Evolutionary conservation across 2,888 invertebrate species (phyloP), one percentile per base, ranked within the genome.

Genomic region (Drosophila fulvimacula): DNA sequence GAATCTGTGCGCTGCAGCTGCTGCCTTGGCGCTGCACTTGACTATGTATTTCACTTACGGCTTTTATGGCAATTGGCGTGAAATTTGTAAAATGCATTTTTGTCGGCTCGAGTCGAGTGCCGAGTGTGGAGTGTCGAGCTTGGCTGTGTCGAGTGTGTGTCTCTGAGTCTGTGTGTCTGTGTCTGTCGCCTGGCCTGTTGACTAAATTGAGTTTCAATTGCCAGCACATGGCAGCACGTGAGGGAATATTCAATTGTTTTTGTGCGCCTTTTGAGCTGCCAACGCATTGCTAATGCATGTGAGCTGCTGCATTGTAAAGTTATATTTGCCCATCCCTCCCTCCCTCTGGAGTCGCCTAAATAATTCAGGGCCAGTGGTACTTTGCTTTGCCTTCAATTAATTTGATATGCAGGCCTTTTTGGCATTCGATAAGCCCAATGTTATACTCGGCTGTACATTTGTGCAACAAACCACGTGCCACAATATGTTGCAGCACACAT

Each of bases 201-300:
- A 82, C 81, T 81, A 82, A 82, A 85, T 85, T 85, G 86, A 81
- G 84, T 82, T 86, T 82, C 86, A 84, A 85, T 84, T 85, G 84
- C 82, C 71, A 74, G 73, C 74, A 81, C 81, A 83, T 82, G 78
- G 76, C 78, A 55, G 79, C 76, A 86, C 84, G 83, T 84, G 74
- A 46, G 83, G 80, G 83, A 79, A 86, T 83, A 59, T 53, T 76
- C 68, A 71, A 83, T 85, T 76, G 84, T 83, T 21, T 36, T 38
- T 71, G 51, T 69, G 38, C 60, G 51, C 66, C 71, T 62, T 71
- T 58, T 68, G 72, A 63, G 67, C 63, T 60, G 55, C 46, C 49
- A 46, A 38, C 39, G 59, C 77, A 84, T 87, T 81, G 77, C 71
- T 87, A 77, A 83, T 83, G 77, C 60, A 83, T 84, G 59, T 49